Evolutionary conservation across 2,888 invertebrate genomes (phyloP).

Genomic region (Thelaira solivaga): DNA sequence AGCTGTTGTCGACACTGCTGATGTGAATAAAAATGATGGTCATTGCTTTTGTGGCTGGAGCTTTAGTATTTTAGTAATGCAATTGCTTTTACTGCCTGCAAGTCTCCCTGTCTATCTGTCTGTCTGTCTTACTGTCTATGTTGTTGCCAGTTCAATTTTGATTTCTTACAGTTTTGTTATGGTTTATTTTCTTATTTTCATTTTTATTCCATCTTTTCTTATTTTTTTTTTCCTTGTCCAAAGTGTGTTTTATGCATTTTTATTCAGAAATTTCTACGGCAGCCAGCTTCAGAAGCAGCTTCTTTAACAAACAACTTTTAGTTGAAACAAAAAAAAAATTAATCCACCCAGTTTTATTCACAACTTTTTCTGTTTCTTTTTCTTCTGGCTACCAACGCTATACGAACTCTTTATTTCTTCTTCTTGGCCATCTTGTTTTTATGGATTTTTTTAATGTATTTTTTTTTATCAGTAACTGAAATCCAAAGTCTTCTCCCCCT

Average conservation of each 20-base stretch:
- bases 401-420: constrained; percentile 48
- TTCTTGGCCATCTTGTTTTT: constrained; percentile 49
- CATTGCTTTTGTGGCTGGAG: constrained; percentile 51
- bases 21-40: constrained; percentile 57
- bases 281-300: constrained; percentile 66
- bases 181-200: constrained; percentile 9
- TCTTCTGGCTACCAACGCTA: not conserved
- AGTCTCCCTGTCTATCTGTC: not conserved
- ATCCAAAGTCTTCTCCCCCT: not conserved
- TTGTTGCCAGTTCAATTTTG: constrained; percentile 65
- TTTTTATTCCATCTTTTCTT: not conserved
- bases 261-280: constrained; percentile 47
- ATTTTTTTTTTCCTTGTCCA: not conserved
- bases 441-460: not conserved
- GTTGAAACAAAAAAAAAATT: constrained; percentile 16
- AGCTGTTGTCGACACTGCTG: constrained; percentile 39
- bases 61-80: too few species aligned
- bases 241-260: constrained; percentile 35
- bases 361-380: constrained; percentile 27
- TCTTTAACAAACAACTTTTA: constrained; percentile 51
- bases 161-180: constrained; percentile 46
- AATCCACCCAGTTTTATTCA: constrained; percentile 59
- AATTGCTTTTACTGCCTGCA: too few species aligned
- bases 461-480: not conserved
- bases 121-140: constrained; percentile 4